A percentile compares a stretch with the other conserved stretches of the same genome.
These are phyloP conservation scores for Naja naja DNA, from an alignment of 2,113 vertebrate species.

Conservation along the genomic window DNA sequence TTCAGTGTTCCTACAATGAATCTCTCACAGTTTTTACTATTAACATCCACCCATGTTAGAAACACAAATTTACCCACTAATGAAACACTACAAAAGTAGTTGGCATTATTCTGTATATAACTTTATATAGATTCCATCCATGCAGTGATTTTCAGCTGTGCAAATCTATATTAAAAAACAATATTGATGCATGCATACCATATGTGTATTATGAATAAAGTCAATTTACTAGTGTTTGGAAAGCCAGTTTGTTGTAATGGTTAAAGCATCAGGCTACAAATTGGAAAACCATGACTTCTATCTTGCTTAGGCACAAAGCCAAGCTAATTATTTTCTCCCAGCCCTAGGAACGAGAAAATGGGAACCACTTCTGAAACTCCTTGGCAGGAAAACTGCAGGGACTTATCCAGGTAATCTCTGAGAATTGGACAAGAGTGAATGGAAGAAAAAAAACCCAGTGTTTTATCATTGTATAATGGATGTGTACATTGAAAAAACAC, in stretches of 20 bases:
- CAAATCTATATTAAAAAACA: not conserved
- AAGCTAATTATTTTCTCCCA: not conserved
- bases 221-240: not conserved
- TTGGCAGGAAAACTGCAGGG: not conserved
- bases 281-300: not conserved
- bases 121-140: not conserved
- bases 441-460: not conserved
- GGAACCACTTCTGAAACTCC: not conserved
- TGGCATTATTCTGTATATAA: not conserved
- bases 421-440: not conserved
- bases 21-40: not conserved
- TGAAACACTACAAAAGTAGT: not conserved
- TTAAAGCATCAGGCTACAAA: not conserved
- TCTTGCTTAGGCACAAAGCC: not conserved
- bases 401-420: not conserved
- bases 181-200: not conserved
- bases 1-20: not conserved
- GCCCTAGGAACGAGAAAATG: not conserved
- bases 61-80: not conserved
- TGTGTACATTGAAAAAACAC: not conserved
- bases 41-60: not conserved
- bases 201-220: not conserved
- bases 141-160: not conserved
- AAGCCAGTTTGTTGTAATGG: not conserved
- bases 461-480: not conserved